phyloP scores from a whole-genome alignment of 1,140 invertebrate genomes.

The Cydia splendana region DNA sequence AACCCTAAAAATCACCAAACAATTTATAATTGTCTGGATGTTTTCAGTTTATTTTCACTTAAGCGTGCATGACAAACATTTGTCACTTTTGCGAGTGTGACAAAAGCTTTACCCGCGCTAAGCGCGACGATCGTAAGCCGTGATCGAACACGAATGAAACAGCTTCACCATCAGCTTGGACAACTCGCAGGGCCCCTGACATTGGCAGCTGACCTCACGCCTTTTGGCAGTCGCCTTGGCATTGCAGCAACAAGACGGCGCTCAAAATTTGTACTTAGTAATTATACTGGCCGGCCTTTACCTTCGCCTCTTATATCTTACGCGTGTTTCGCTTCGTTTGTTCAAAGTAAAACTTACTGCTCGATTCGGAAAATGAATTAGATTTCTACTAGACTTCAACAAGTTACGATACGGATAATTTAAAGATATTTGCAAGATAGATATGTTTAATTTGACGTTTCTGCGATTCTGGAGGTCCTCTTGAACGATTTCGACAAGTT shows the following conservation, averaged over 20 bases:
- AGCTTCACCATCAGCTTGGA: slow-evolving; percentile 1
- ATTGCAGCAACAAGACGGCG: slow-evolving; percentile 13
- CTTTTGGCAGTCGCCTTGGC: slow-evolving; percentile 20
- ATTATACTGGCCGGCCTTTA: slow-evolving; percentile 16
- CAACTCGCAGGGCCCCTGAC: slow-evolving; percentile 19
- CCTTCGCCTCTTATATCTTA: slow-evolving; percentile 1
- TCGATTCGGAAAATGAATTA: too few species aligned
- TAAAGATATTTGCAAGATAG: too few species aligned
- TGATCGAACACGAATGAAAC: background rate
- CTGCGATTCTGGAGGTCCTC: too few species aligned
- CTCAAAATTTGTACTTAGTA: slow-evolving; percentile 19
- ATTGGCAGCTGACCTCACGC: slow-evolving; percentile 15
- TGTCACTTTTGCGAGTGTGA: too few species aligned
- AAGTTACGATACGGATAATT: too few species aligned
- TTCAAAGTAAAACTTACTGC: background rate
- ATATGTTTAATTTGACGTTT: too few species aligned
- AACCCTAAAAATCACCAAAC: too few species aligned
- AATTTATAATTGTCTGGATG: too few species aligned
- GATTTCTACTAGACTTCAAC: too few species aligned
- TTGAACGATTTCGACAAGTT: too few species aligned
- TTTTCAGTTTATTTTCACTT: too few species aligned
- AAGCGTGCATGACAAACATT: too few species aligned
- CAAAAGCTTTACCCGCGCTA: background rate
- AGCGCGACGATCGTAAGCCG: background rate
- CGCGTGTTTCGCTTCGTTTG: slow-evolving; percentile 1